Conservation (phyloP, 2,113 vertebrate genomes). For the Bufo gargarizans region DNA sequence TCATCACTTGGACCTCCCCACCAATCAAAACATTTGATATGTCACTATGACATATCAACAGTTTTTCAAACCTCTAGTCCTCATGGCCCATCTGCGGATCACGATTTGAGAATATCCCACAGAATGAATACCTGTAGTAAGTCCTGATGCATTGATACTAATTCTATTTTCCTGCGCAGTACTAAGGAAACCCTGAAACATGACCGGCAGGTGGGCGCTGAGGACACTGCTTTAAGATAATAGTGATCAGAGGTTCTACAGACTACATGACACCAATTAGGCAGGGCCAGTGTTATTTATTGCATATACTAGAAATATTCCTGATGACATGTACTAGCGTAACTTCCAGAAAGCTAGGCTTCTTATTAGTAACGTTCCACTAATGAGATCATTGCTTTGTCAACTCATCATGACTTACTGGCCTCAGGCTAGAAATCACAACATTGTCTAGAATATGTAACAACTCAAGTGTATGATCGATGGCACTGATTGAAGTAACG, state of each 20-base stretch:
- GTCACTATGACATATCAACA: too few relatives aligned
- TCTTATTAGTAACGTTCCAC: not conserved
- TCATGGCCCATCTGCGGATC: too few relatives aligned
- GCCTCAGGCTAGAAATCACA: constrained; percentile 9
- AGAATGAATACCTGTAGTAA: too few relatives aligned
- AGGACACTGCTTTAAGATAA: not conserved
- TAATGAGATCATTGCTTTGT: not conserved
- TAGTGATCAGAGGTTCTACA: not conserved
- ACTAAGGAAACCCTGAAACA: too few relatives aligned
- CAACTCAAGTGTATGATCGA: not conserved
- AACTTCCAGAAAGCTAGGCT: not conserved
- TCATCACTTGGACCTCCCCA: too few relatives aligned
- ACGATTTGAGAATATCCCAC: too few relatives aligned
- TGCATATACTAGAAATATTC: not conserved
- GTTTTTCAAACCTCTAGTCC: too few relatives aligned
- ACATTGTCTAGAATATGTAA: not conserved
- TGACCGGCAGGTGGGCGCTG: too few relatives aligned
- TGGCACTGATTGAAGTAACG: not conserved
- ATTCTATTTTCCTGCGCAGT: too few relatives aligned
- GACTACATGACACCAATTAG: not conserved
- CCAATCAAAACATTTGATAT: too few relatives aligned
- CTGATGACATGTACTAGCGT: not conserved
- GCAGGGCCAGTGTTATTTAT: not conserved
- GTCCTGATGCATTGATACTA: too few relatives aligned
- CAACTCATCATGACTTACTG: not conserved